Conservation (phyloP, 1,140 invertebrate species). For the Drosophila carrolli region DNA sequence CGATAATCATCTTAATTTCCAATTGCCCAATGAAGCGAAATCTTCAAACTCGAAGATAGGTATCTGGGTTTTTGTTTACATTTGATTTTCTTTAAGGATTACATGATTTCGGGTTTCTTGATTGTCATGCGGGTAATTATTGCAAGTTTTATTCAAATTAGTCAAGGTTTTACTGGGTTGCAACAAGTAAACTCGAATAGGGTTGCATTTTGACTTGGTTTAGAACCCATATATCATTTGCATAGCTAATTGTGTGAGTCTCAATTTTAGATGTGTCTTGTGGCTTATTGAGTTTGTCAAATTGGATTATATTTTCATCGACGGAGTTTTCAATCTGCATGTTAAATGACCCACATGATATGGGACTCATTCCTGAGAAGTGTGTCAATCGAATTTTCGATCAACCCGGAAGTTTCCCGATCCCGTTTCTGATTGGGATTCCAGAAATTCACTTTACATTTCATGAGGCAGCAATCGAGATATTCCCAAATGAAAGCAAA, state of each 20-base stretch:
- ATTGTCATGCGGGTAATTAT: conserved; percentile 72
- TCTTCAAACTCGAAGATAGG: conserved; percentile 16
- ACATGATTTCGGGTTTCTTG: conserved; percentile 39
- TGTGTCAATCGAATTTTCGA: conserved; percentile 47
- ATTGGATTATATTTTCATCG: conserved; percentile 59
- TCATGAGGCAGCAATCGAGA: conserved; percentile 9
- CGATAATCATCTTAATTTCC: conserved; percentile 40
- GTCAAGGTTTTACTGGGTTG: conserved; percentile 5
- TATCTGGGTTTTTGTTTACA: conserved; percentile 28
- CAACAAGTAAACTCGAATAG: conserved; percentile 35
- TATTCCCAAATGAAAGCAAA: conserved; percentile 34
- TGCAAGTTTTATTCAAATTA: conserved; percentile 46
- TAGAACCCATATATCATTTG: conserved; percentile 60
- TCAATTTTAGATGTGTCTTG: conserved; percentile 40
- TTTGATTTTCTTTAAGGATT: conserved; percentile 67
- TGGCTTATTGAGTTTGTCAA: conserved; percentile 60
- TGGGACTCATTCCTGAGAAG: conserved; percentile 21
- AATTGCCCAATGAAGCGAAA: conserved; percentile 62
- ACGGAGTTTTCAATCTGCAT: conserved; percentile 80
- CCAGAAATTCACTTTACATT: conserved; percentile 32
- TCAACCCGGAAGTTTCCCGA: conserved; percentile 35
- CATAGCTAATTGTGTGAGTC: conserved; percentile 68
- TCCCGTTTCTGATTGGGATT: conserved; percentile 31
- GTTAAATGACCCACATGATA: conserved; percentile 72
- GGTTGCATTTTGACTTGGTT: conserved; percentile 30